phyloP scores from a whole-genome alignment of 2,113 vertebrate species.

The Pyxicephalus adspersus region DNA sequence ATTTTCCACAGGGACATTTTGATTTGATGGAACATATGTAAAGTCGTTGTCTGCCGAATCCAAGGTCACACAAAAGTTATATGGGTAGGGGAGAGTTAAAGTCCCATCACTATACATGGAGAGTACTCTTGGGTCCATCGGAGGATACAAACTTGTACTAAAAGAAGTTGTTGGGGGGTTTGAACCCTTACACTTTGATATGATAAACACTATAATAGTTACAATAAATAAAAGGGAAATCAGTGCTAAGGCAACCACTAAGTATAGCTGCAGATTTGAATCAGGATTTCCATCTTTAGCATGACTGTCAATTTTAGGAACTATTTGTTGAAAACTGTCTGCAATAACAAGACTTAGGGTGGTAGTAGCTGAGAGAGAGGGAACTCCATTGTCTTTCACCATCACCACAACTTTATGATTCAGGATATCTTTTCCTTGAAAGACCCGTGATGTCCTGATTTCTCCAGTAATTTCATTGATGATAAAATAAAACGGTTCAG shows the following conservation, averaged over 20 bases:
- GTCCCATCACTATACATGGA: no score
- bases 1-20: no score
- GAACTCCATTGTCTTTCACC: conserved; percentile 70
- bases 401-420: conserved; percentile 60
- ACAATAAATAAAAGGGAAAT: background rate
- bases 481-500: conserved; percentile 41
- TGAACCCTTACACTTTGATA: background rate
- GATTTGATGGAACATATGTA: no score
- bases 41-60: no score
- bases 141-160: background rate
- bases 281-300: background rate
- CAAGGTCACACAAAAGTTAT: no score
- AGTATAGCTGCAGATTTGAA: no score
- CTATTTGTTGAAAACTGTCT: background rate
- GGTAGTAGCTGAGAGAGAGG: conserved; percentile 66
- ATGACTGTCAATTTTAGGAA: conserved; percentile 36
- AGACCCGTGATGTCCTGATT: conserved; percentile 65
- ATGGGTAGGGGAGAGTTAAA: no score
- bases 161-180: background rate
- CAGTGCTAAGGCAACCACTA: no score
- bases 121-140: background rate
- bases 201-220: background rate
- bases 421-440: conserved; percentile 63
- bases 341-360: conserved; percentile 67
- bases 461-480: conserved; percentile 60